Evolutionary conservation across 2,888 invertebrate genomes (phyloP), one percentile per base, ranked within the genome.

Genomic region (Ametastegia equiseti): DNA sequence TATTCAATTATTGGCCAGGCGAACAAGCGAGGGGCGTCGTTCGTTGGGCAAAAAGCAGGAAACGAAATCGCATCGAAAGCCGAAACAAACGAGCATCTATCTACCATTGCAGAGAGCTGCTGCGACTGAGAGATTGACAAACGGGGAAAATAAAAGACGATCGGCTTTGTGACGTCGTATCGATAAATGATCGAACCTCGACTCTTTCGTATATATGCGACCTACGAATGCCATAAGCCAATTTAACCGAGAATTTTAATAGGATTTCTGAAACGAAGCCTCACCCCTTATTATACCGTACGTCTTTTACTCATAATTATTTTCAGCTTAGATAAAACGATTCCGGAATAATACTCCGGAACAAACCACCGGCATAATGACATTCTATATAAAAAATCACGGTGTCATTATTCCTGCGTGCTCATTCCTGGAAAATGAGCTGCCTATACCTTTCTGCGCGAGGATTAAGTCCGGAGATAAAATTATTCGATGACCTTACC

Each of bases 1-100:
- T 90, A 90, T 90, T 90, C 90, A 90, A 90, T 90, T 90, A 90
- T 89, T 87, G 90, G 87, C 84, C 85, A 82, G 83, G 84, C 81
- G 83, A 83, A 75, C 65, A 78, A 60, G 63, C 78, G 60, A 33
- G 60, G 78, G 60, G 60, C 36, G 57, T 27, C 60, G 78, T 81
- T 81, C 78, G 86, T n/a, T n/a, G n/a, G n/a, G n/a, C 85, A 86
- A 88, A 88, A 88, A 86, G 86, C 84, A 83, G 83, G 84, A 84
- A 85, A 86, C 85, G 84, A 86, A 86, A 85, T 82, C 80, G 80
- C 84, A 81, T 78, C 80, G 82, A 86, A 84, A 83, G 84, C 80
- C 83, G 82, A 85, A 86, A 86, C 86, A 86, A 86, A 86, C 85
- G 85, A 86, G 85, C 82, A 47, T 60, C 47, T 82, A 57, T 69